phyloP scores from a whole-genome alignment of 2,113 vertebrate genomes.

The Chlamydotis undulata region DNA sequence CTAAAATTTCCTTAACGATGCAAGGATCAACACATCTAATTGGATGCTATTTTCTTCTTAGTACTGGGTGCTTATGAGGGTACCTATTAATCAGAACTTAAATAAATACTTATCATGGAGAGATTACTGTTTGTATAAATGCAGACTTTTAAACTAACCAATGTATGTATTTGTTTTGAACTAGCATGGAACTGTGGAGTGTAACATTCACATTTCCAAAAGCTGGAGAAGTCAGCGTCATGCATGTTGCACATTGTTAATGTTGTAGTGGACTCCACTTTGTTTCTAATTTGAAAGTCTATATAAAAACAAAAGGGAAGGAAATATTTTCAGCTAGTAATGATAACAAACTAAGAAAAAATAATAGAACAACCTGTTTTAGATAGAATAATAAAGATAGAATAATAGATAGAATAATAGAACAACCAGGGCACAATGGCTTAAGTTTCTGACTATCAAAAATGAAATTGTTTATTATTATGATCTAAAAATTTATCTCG shows the following conservation, averaged over 20 bases:
- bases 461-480: neutral
- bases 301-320: neutral
- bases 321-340: neutral
- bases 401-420: neutral
- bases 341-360: neutral
- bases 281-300: neutral
- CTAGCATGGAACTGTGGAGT: neutral
- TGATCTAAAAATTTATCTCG: neutral
- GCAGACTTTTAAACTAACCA: neutral
- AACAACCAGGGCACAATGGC: neutral
- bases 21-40: neutral
- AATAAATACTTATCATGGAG: neutral
- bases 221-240: neutral
- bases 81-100: neutral
- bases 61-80: neutral
- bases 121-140: neutral
- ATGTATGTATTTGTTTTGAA: neutral
- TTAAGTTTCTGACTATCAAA: neutral
- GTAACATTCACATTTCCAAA: neutral
- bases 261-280: neutral
- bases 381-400: too few relatives aligned
- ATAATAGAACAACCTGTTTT: neutral
- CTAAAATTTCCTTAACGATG: neutral
- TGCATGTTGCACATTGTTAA: neutral
- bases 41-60: neutral